Percentiles rank a stretch among this genome's conserved stretches.
These are phyloP conservation scores for Daboia siamensis DNA, from an alignment of 2,113 vertebrate genomes.

Conservation along the genomic window DNA sequence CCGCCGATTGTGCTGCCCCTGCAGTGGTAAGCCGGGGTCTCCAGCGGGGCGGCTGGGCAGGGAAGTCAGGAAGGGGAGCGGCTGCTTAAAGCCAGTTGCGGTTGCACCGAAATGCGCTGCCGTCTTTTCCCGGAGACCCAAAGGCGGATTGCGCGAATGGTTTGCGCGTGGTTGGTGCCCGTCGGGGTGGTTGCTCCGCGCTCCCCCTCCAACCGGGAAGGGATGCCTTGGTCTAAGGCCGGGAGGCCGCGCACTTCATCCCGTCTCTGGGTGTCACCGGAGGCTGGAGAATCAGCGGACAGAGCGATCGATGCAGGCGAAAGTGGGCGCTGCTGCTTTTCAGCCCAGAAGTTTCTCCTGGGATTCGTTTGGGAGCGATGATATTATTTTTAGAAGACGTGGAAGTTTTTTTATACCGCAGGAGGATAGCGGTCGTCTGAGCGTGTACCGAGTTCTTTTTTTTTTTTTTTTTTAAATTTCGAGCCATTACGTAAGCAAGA, in stretches of 20 bases:
- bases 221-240: neutral
- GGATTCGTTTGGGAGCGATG: neutral
- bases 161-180: neutral
- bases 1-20: neutral
- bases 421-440: neutral
- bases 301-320: neutral
- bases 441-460: neutral
- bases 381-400: neutral
- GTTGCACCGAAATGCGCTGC: neutral
- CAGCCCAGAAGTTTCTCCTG: neutral
- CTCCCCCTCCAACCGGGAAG: neutral
- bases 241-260: neutral
- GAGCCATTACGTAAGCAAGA: neutral
- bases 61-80: neutral
- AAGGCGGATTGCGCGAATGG: neutral
- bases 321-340: neutral
- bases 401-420: neutral
- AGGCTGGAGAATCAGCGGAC: neutral
- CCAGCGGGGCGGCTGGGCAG: neutral
- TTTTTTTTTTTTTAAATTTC: neutral
- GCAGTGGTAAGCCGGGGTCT: constrained; percentile 28
- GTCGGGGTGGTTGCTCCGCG: neutral
- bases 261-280: neutral
- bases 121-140: neutral
- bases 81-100: neutral